Evolutionary conservation across 2,888 invertebrate genomes (phyloP), one percentile per base, ranked within the genome.

Genomic region (Stenodera caucasica): DNA sequence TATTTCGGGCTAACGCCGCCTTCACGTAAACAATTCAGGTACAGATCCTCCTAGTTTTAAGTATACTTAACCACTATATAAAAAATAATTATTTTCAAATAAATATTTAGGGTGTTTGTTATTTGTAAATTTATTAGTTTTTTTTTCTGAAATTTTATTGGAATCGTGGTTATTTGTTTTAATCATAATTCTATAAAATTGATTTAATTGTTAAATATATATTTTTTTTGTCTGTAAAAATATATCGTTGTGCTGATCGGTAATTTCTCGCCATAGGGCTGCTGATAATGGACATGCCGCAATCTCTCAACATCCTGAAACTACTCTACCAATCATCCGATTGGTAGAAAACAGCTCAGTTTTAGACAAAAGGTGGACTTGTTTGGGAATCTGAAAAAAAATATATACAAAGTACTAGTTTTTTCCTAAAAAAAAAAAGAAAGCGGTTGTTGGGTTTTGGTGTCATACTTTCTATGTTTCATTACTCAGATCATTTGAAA

Each of bases 231-330:
- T 69, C 59, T 70, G n/a, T n/a, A n/a, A 64, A 40, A 40, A 40
- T 40, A 40, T 40, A 40, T 40, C 45, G 45, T 67, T 64, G 71
- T 70, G 78, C 80, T 80, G 76, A 80, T 80, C 75, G 79, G 78
- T 79, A 74, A 76, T 81, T 80, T 81, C 79, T 81, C 80, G 77
- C 77, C 78, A 78, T 80, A 80, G 80, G 79, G 78, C 72, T 77
- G 78, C 78, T 75, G 77, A 72, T 69, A 66, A 72, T 73, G 76
- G 76, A 76, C 77, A 70, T 74, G 76, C 69, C 74, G 75, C 68
- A 63, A 63, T 63, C 63, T 37, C 66, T 63, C 68, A 68, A 64
- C 70, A 63, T 51, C 64, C 64, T 55, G 60, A 51, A 59, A 64
- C 71, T 67, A 63, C 68, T 59, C 72, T 73, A 71, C 75, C 77